Conservation (phyloP, 1,140 invertebrate species). For the Meloidogyne floridensis region DNA sequence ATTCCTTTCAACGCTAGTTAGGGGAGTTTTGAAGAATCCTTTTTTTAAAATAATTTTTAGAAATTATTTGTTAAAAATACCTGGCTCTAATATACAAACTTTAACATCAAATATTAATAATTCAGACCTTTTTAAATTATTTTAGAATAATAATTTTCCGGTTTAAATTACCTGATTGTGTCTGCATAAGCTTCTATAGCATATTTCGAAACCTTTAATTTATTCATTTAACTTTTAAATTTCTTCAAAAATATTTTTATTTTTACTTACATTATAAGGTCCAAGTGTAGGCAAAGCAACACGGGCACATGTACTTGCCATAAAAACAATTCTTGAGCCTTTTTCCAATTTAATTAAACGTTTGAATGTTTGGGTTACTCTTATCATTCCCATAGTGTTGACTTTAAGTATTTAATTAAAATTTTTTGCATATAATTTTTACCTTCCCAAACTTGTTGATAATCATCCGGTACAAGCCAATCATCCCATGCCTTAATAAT, state of each 20-base stretch:
- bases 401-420: constrained; percentile 17
- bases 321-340: constrained; percentile 35
- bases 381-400: constrained; percentile 43
- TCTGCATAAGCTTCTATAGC: constrained; percentile 41
- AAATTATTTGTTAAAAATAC: background rate
- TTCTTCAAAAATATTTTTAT: background rate
- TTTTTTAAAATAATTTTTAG: background rate
- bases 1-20: constrained; percentile 23
- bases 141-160: background rate
- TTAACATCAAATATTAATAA: constrained; percentile 24
- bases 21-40: constrained; percentile 26
- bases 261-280: constrained; percentile 26
- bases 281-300: constrained; percentile 26
- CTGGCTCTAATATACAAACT: constrained; percentile 27
- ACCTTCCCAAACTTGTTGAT: constrained; percentile 32
- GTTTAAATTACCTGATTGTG: constrained; percentile 27
- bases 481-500: constrained; percentile 37
- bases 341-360: constrained; percentile 36
- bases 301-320: constrained; percentile 35
- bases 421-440: background rate
- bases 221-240: background rate
- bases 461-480: constrained; percentile 39
- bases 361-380: constrained; percentile 49
- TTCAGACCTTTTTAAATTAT: constrained; percentile 6
- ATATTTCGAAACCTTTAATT: constrained; percentile 37